Base-by-base conservation (phyloP, 2,113 vertebrate genomes). In the Lasiurus borealis region DNA sequence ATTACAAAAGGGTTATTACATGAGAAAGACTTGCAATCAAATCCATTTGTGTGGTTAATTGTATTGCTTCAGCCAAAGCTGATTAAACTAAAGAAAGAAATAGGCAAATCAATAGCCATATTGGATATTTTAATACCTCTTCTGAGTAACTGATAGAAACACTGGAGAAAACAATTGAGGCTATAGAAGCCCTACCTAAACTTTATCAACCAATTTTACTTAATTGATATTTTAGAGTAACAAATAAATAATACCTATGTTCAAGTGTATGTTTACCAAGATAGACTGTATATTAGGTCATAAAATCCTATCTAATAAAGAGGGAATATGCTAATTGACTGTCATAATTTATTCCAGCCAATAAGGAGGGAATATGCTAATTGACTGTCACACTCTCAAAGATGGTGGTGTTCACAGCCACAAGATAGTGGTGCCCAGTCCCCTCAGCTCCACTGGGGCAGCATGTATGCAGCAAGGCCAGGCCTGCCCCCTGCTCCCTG, bases 191-290 rank as follows among this genome's bases (percentile, higher is more conserved):
- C 54, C 71, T 59, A 44, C 54, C 71, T 59, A 44, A 59, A 80
- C 34, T 46, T 85, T 50, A 71, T 46, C 21, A 72, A 59, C 40
- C 52, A 50, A 62, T 21, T 92, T 40, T 14, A 44, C 19, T 62
- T 69, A 77, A 77, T 77, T 87, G 84, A 50, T 81, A 31, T n/a
- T 81, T 50, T 93, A 93, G 52, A 71, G 50, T 1, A 18, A 16
- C 59, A 48, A 23, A 50, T 77, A 75, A 69, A 29, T 44, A 78
- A 78, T 25, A 46, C 8, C 12, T 25, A 78, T 87, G 71, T 80
- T 64, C 44, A 81, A 72, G 14, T 62, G 31, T 71, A 88, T 81
- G 52, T 80, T 72, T 40, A 80, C 31, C n/a, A 88, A 87, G 52
- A 72, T 13, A 72, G 40, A 80, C 40, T 93, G 25, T 40, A n/a